Evolutionary conservation across 1,140 invertebrate species (phyloP), one percentile per base, ranked within the genome.

Genomic region (honey bee (Apis mellifera)): DNA sequence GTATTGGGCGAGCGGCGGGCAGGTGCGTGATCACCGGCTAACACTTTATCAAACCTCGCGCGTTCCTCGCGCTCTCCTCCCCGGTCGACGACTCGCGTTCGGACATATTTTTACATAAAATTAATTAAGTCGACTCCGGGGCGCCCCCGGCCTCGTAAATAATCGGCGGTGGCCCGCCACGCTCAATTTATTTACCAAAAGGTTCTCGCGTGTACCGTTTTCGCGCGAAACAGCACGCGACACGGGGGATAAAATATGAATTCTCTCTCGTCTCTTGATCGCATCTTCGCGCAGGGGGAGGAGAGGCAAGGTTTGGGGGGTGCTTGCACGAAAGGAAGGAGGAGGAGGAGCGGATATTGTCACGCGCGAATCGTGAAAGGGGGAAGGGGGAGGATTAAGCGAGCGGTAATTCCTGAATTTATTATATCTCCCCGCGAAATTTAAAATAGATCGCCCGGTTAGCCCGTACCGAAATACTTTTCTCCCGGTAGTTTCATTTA

Each of bases 21-120:
- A 88, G 86, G 83, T 88, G 86, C 83, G 70, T 73, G 71, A 60
- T 59, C 77, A 50, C 62, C 78, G 52, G 70, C 59, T 76, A 74
- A 84, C 68, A 68, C n/a, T 84, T 88, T 68, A 57, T 84, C 80
- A 70, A 82, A 54, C 32, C 32, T 26, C 26, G 26, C 42, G 78
- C 64, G 65, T 78, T 78, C 64, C 70, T 62, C 32, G 2, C 80
- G n/a, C n/a, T n/a, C n/a, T n/a, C n/a, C n/a, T 32, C 15, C 26
- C 15, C 9, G 72, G 32, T 19, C 48, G 32, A 52, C 52, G 66
- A 54, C 17, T 59, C 55, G 55, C 76, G 75, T 15, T 26, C 15
- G 13, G 52, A 79, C 66, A 72, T 72, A 81, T 65, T 81, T 75
- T 81, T 74, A 50, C 71, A 75, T 66, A 66, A 81, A 81, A 81